Evolutionary conservation across 2,888 invertebrate species (phyloP), one percentile per base, ranked within the genome.

Genomic region (Anoncus sp.): DNA sequence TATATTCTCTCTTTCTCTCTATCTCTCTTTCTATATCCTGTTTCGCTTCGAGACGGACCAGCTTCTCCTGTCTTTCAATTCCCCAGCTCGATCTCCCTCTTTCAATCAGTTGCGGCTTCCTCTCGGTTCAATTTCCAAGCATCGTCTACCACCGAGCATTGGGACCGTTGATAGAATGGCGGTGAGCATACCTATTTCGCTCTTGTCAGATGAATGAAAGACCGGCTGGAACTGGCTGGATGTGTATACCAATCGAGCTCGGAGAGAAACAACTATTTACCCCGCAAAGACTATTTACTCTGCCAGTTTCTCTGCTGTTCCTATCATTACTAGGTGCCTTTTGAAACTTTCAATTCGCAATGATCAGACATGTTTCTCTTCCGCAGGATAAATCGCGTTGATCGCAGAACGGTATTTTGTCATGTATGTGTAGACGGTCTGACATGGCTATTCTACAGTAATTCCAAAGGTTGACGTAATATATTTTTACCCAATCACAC

Each of bases 101-200:
- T 70, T 73, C 66, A 51, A 75, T 72, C 66, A 73, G 49, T 62
- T 69, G 70, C 45, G 66, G 76, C 75, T 73, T 75, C 60, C 69
- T 60, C 51, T 53, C 55, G 60, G 45, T 55, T 67, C 57, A 67
- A 69, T 72, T 63, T 79, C 57, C 62, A 63, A 73, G 74, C 38
- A 35, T 47, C 80, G 77, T 70, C 62, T 69, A 83, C 67, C 73
- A 66, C 66, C 55, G 72, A 72, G 59, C 65, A 67, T 47, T 77
- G 72, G 63, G 60, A 69, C 65, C 76, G 24, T 47, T 59, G 69
- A 70, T 59, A 18, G 31, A 67, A 43, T 1, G 35, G 16, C n/a
- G 57, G 10, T 57, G 38, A 31, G 47, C 24, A 59, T 69, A 67
- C 62, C 69, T 5, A 75, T 69, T 57, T 16, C 66, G 24, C 35